phyloP scores from a whole-genome alignment of 92 coral and sea anemone genomes.

The Diadumene lineata region DNA sequence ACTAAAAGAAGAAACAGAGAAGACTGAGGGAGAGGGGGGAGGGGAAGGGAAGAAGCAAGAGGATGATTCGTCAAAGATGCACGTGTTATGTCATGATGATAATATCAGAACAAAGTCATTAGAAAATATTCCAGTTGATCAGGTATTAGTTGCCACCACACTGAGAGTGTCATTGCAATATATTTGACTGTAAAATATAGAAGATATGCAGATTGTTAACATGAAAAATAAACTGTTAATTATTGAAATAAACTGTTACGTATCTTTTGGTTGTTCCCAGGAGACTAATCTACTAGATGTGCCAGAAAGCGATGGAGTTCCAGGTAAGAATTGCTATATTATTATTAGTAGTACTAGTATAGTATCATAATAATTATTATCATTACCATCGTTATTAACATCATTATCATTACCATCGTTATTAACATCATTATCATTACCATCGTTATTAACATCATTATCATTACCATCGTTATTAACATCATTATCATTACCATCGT shows the following conservation, averaged over 20 bases:
- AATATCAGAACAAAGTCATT: constrained; percentile 76
- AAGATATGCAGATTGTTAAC: too few species aligned
- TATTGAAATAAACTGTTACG: too few species aligned
- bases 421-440: background rate
- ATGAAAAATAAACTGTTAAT: too few species aligned
- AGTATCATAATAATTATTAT: background rate
- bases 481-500: background rate
- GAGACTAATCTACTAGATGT: constrained; percentile 52
- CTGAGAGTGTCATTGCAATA: too few species aligned
- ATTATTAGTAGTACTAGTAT: background rate
- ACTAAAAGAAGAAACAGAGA: constrained; percentile 36
- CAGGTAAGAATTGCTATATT: constrained; percentile 33
- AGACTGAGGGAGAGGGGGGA: constrained; percentile 30
- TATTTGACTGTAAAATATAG: too few species aligned
- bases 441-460: background rate
- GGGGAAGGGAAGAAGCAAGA: constrained; percentile 27
- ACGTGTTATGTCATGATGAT: constrained; percentile 92
- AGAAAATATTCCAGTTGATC: constrained; percentile 62
- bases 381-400: background rate
- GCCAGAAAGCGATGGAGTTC: constrained; percentile 42
- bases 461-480: background rate
- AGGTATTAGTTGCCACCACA: too few species aligned
- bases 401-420: too few species aligned
- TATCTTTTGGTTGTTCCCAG: constrained; percentile 19
- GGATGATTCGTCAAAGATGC: constrained; percentile 74